A percentile compares a stretch with the other conserved stretches of the same genome.
phyloP scores from a whole-genome alignment of 2,888 invertebrate species.

The Polymixis flavicincta region DNA sequence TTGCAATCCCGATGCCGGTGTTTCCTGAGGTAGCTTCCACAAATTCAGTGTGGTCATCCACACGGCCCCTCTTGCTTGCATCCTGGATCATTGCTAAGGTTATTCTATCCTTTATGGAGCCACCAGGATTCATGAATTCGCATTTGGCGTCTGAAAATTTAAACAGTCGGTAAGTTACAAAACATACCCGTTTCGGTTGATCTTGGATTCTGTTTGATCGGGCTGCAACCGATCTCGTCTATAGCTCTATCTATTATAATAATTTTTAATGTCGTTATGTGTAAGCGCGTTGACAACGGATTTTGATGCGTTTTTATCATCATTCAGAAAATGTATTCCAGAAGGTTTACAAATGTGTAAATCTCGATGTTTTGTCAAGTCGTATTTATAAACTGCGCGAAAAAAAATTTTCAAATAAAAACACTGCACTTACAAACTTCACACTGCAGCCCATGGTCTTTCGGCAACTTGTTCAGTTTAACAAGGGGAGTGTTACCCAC shows the following conservation, averaged over 20 bases:
- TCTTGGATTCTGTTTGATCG: not conserved
- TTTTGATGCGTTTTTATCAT: too few species aligned
- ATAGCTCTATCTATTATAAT: not conserved
- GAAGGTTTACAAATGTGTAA: too few species aligned
- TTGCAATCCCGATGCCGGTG: conserved; percentile 96
- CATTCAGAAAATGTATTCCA: too few species aligned
- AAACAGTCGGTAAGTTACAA: not conserved
- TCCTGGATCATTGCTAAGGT: conserved; percentile 97
- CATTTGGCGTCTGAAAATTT: conserved; percentile 95
- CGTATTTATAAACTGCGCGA: too few species aligned
- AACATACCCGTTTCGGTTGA: not conserved
- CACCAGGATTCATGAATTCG: conserved; percentile 98
- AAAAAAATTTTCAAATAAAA: not conserved
- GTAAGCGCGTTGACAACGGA: too few species aligned
- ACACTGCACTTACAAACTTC: conserved; percentile 93
- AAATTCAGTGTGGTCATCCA: conserved; percentile 95
- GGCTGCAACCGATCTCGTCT: not conserved
- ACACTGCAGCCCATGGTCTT: conserved; percentile 93
- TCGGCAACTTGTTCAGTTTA: conserved; percentile 93
- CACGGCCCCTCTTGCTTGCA: conserved; percentile 94
- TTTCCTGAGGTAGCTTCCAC: conserved; percentile 98
- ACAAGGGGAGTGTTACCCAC: conserved; percentile 96
- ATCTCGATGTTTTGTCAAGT: too few species aligned
- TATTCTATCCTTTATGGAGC: conserved; percentile 97
- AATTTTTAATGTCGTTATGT: not conserved